These are phyloP conservation scores for Deilephila elpenor DNA, from an alignment of 2,888 invertebrate genomes.

Conservation along the genomic window DNA sequence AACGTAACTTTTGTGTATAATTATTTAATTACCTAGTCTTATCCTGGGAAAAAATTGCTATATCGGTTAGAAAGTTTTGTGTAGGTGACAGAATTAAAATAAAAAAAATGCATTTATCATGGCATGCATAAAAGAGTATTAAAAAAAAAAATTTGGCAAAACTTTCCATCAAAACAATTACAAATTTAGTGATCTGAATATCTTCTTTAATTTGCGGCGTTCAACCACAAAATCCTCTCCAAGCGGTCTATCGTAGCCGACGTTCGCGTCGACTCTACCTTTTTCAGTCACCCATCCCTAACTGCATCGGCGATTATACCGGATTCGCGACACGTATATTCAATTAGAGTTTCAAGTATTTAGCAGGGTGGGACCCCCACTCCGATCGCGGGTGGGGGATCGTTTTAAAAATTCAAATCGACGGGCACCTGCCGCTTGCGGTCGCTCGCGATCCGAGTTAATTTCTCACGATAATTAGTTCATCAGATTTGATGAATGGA, in stretches of 20 bases:
- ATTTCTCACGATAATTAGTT: slow-evolving; percentile 19
- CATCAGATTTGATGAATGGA: slow-evolving; percentile 23
- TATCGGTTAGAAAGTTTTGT: no score
- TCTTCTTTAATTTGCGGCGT: not conserved
- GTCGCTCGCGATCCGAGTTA: slow-evolving; percentile 15
- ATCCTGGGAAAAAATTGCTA: no score
- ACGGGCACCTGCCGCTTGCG: slow-evolving; percentile 38
- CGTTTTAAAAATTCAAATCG: slow-evolving; percentile 46
- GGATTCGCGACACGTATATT: slow-evolving; percentile 48
- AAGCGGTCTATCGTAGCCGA: not conserved
- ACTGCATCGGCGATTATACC: slow-evolving; percentile 38
- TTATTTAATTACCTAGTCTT: no score
- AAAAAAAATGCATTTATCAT: no score
- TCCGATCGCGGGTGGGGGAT: slow-evolving; percentile 28
- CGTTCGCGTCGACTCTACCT: slow-evolving; percentile 4
- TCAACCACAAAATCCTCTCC: slow-evolving; percentile 6
- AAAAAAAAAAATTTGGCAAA: not conserved
- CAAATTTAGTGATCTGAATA: not conserved
- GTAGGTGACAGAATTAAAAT: no score
- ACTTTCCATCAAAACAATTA: not conserved
- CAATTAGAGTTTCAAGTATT: slow-evolving; percentile 45
- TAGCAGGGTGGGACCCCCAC: slow-evolving; percentile 31
- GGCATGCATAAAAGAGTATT: no score
- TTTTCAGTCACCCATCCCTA: slow-evolving; percentile 23
- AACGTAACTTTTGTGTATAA: no score